Percentiles rank a stretch among this genome's conserved stretches.
Evolutionary conservation across 2,888 invertebrate species (phyloP).

Genomic region (Idaea dimidiata): DNA sequence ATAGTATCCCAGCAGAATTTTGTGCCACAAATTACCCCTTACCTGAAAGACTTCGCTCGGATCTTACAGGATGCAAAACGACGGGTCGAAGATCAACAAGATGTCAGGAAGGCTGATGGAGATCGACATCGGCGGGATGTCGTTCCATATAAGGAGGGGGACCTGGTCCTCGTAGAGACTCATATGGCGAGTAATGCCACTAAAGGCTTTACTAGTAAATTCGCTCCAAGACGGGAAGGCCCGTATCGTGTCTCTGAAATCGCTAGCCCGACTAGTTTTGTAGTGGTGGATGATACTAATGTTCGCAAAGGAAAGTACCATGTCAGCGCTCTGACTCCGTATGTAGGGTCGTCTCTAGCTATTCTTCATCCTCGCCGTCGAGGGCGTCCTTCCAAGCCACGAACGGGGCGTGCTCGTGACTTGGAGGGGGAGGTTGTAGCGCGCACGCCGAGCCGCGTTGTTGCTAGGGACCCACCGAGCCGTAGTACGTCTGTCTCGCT

Average conservation of each 20-base stretch:
- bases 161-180: constrained; percentile 9
- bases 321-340: constrained; percentile 13
- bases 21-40: constrained; percentile 10
- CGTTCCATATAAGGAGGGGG: constrained; percentile 6
- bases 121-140: constrained; percentile 5
- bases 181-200: constrained; percentile 11
- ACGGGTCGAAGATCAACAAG: constrained; percentile 8
- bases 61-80: constrained; percentile 1
- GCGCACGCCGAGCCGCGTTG: neutral
- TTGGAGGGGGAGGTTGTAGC: constrained; percentile 20
- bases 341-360: neutral
- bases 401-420: constrained; percentile 10
- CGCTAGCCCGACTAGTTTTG: constrained; percentile 9
- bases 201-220: constrained; percentile 15
- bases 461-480: too few species aligned
- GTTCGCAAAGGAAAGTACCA: constrained; percentile 14
- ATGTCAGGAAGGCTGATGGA: neutral
- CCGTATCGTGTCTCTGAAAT: constrained; percentile 11
- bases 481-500: too few species aligned
- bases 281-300: constrained; percentile 3
- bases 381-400: constrained; percentile 13
- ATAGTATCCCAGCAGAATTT: constrained; percentile 7
- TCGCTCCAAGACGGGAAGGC: constrained; percentile 13
- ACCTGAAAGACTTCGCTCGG: constrained; percentile 7
- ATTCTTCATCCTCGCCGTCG: constrained; percentile 7